Evolutionary conservation across 2,113 vertebrate species (phyloP), one percentile per base, ranked within the genome.

Genomic region (Rafetus swinhoei): DNA sequence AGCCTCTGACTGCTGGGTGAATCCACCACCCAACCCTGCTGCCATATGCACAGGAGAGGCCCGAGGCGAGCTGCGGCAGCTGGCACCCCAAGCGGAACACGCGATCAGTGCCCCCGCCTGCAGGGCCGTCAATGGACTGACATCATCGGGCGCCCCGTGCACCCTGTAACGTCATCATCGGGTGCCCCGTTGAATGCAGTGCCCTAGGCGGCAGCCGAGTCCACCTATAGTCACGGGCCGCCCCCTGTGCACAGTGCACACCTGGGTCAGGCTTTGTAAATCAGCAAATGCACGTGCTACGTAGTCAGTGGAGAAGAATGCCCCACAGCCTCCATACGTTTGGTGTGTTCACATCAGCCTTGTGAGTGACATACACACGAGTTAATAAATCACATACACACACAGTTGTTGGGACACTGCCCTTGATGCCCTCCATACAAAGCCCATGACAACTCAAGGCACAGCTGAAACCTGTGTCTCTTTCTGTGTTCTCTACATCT

Each of bases 381-480:
- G 7, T 32, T 29, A 45, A 45, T 45, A 45, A 65, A 32, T 32
- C 60, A n/a, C 24, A 59, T 24, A 59, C 22, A 59, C 57, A 59
- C 22, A 59, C 57, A 4, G 27, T 62, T 29, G 59, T 9, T 62
- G 25, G 59, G 11, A 11, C 9, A 27, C 25, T 62, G 59, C 59
- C 59, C 59, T 45, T 27, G 32, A 32, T 29, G 29, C 29, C 29
- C 60, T 32, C 29, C 32, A 15, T 32, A 32, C 27, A 65, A 65
- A 15, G 60, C 14, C 60, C 27, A 65, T 16, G 13, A 72, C 32
- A 72, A n/a, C 52, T 80, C 72, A 80, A 94, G 86, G 53, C 77
- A 72, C 80, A 93, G 53, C 77, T 93, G 88, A 90, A 95, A 45
- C n/a, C 32, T 82, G 87, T 91, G 94, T 86, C 84, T 92, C 80